phyloP scores from a whole-genome alignment of 2,888 invertebrate genomes.

The Baronia brevicornis region DNA sequence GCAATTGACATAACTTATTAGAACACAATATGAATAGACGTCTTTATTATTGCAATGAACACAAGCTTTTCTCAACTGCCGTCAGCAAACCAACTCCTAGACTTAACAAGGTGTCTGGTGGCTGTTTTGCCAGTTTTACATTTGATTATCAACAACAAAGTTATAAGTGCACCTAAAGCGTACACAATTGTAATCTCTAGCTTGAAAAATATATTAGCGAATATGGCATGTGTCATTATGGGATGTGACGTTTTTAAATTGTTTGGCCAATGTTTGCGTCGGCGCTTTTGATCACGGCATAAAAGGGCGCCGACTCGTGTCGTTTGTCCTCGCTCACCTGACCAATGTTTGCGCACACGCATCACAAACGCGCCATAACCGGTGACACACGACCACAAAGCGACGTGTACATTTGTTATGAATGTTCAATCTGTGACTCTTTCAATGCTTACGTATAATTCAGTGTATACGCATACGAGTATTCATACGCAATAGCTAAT shows the following conservation, averaged over 20 bases:
- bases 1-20: too few species aligned
- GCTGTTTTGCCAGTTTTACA: constrained; percentile 30
- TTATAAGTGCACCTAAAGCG: not conserved
- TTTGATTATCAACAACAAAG: constrained; percentile 3
- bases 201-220: constrained; percentile 7
- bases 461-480: too few species aligned
- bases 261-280: constrained; percentile 44
- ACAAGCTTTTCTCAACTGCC: constrained; percentile 38
- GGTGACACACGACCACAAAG: constrained; percentile 13
- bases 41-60: constrained; percentile 5
- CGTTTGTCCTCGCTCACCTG: constrained; percentile 68
- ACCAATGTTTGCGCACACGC: constrained; percentile 39
- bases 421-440: constrained; percentile 15
- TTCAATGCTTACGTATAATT: constrained; percentile 23
- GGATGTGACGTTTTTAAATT: constrained; percentile 22
- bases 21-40: too few species aligned
- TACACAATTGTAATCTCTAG: constrained; percentile 10
- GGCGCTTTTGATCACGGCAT: constrained; percentile 61
- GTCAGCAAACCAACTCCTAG: constrained; percentile 49
- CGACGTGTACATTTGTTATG: constrained; percentile 15
- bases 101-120: constrained; percentile 66
- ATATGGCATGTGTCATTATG: constrained; percentile 19
- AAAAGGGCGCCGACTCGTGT: constrained; percentile 69
- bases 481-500: too few species aligned
- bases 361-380: constrained; percentile 25